These are phyloP conservation scores for Cephalopterus ornatus DNA, from an alignment of 2,113 vertebrate species.

Conservation along the genomic window DNA sequence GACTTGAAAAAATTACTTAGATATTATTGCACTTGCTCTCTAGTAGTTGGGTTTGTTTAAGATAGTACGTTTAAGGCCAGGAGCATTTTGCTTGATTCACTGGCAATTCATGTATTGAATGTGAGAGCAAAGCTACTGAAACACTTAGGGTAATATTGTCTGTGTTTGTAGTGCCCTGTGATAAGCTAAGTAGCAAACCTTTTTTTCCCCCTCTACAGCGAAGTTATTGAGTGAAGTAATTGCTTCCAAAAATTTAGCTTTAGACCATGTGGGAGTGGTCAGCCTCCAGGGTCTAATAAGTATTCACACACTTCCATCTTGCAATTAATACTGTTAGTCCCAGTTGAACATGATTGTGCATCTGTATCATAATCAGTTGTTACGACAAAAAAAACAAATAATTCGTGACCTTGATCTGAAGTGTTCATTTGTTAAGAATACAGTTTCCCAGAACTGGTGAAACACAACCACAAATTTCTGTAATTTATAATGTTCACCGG, in stretches of 20 bases:
- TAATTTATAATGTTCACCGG: neutral
- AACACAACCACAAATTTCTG: neutral
- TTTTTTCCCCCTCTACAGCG: rapidly evolving
- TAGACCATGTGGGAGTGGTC: neutral
- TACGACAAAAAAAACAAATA: neutral
- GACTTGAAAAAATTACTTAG: neutral
- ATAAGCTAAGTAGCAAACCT: neutral
- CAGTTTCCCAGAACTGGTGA: neutral
- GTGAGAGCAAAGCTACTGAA: neutral
- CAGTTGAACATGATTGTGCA: neutral
- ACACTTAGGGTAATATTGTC: neutral
- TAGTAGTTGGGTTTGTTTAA: neutral
- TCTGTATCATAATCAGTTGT: neutral
- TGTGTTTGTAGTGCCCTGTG: neutral
- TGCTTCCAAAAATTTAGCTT: neutral
- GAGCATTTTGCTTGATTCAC: neutral
- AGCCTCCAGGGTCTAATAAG: neutral
- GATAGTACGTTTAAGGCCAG: neutral
- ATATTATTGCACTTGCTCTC: neutral
- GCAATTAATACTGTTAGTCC: neutral
- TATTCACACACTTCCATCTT: neutral
- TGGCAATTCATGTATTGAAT: neutral
- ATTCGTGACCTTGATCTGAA: neutral
- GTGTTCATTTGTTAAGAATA: neutral
- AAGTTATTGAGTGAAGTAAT: neutral